These are phyloP conservation scores for Ceratosolen fusciceps DNA, from an alignment of 1,140 invertebrate species.

Conservation along the genomic window DNA sequence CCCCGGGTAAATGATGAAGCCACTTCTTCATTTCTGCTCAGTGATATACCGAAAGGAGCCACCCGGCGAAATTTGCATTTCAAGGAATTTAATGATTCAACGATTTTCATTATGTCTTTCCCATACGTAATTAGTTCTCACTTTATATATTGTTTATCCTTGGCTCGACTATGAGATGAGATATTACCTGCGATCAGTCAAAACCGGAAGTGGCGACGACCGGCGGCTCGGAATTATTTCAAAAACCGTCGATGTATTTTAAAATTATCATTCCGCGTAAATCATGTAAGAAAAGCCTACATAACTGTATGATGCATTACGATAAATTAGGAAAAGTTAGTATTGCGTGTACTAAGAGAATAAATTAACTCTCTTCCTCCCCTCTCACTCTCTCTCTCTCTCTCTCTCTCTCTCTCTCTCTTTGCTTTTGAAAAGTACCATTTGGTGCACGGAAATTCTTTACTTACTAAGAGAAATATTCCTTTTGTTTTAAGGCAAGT, in stretches of 20 bases:
- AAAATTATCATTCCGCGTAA: not conserved
- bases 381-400: too few species aligned
- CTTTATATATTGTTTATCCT: constrained; percentile 5
- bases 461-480: not conserved
- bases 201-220: not conserved
- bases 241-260: not conserved
- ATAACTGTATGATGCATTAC: not conserved
- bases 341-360: constrained; percentile 4
- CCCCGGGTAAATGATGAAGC: constrained; percentile 42
- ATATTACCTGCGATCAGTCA: not conserved
- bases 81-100: not conserved
- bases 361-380: constrained; percentile 8
- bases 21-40: constrained; percentile 37
- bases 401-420: too few species aligned
- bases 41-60: not conserved
- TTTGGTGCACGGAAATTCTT: not conserved
- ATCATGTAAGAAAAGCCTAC: not conserved
- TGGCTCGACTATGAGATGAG: not conserved
- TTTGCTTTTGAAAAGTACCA: not conserved
- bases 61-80: constrained; percentile 19
- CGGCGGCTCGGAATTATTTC: not conserved
- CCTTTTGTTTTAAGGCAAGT: not conserved
- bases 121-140: constrained; percentile 35
- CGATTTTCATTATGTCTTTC: constrained; percentile 36
- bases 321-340: constrained; percentile 10